phyloP scores from a whole-genome alignment of 2,797 vertebrate genomes.

The Cossypha caffra region DNA sequence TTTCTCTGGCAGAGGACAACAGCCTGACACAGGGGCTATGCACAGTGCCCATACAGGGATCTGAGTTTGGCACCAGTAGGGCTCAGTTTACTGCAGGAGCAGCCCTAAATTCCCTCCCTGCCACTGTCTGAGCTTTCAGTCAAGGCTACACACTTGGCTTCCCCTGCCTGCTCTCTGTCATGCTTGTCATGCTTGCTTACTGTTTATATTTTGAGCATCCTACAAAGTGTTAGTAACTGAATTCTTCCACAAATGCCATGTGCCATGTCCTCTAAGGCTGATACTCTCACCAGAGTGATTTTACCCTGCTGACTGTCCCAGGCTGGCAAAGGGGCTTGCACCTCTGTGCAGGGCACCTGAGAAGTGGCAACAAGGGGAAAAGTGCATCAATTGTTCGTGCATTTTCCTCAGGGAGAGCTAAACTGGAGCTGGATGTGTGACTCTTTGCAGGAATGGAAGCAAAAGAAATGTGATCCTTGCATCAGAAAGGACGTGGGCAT shows the following conservation, averaged over 20 bases:
- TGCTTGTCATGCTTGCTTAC: background rate
- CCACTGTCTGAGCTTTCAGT: fast-evolving
- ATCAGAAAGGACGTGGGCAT: background rate
- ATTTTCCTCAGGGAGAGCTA: background rate
- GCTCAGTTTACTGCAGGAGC: background rate
- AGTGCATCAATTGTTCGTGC: fast-evolving
- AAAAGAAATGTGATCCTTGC: background rate
- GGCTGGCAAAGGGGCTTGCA: background rate
- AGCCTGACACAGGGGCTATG: background rate
- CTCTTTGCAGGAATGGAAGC: background rate
- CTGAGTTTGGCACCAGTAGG: background rate
- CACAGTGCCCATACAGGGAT: fast-evolving
- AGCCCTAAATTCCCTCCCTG: background rate
- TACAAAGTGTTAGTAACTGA: background rate
- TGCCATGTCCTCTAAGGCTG: background rate
- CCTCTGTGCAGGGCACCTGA: background rate
- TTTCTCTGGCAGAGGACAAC: background rate
- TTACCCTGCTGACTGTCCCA: background rate
- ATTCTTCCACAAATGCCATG: background rate
- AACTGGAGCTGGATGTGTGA: background rate
- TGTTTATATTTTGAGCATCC: background rate
- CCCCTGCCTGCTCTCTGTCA: background rate
- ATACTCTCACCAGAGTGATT: background rate
- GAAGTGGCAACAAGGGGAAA: background rate
- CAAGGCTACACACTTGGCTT: background rate